Evolutionary conservation across 2,797 vertebrate genomes (phyloP).

Genomic region (Phataginus tricuspis): DNA sequence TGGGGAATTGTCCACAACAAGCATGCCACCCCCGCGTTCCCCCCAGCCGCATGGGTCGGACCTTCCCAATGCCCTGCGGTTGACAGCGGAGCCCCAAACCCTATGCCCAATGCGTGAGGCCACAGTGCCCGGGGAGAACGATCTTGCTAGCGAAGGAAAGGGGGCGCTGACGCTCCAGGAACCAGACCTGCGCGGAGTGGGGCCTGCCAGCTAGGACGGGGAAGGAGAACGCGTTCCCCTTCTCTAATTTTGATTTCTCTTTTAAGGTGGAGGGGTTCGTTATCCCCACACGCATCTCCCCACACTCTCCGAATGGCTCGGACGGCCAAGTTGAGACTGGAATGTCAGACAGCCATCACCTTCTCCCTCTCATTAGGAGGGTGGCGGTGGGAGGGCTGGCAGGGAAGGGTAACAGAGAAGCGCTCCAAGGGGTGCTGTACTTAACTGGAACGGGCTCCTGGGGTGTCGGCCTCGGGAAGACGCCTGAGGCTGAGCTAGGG

Average conservation of each 20-base stretch:
- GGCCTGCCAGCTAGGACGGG: background rate
- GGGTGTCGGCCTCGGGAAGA: background rate
- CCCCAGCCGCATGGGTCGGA: background rate
- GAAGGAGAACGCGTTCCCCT: slow-evolving; percentile 42
- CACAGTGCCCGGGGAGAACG: background rate
- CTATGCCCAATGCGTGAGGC: background rate
- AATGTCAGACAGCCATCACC: background rate
- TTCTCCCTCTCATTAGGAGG: background rate
- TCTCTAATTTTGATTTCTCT: background rate
- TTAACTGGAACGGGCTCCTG: background rate
- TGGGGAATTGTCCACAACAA: background rate
- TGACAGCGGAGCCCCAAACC: background rate
- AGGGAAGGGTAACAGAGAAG: background rate
- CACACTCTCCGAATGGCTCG: background rate
- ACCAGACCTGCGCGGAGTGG: slow-evolving; percentile 62
- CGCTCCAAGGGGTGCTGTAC: background rate
- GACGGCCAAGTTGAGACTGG: background rate
- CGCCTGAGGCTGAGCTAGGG: background rate
- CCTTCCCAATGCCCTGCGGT: too few species aligned
- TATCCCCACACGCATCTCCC: background rate
- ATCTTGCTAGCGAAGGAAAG: slow-evolving; percentile 84
- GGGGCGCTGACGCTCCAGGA: slow-evolving; percentile 94
- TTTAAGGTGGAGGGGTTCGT: too few species aligned
- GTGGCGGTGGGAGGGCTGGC: background rate
- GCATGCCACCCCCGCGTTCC: background rate